These are phyloP conservation scores for Cryptosula pallasiana DNA, from an alignment of 2,888 invertebrate genomes.

Conservation along the genomic window DNA sequence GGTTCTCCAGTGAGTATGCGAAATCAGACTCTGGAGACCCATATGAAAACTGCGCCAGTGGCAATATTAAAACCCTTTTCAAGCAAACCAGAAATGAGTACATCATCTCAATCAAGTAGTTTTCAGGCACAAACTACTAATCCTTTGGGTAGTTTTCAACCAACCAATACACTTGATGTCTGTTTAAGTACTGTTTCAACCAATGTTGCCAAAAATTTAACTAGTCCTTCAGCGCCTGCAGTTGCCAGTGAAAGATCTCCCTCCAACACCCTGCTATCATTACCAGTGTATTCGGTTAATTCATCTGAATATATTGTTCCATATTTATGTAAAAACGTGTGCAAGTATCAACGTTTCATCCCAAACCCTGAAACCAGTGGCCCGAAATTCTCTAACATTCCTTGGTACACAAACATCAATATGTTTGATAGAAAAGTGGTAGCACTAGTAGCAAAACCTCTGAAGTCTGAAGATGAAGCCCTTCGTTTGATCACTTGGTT, in stretches of 20 bases:
- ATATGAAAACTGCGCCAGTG: neutral
- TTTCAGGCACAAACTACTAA: no score
- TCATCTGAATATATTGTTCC: neutral
- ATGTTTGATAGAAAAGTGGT: neutral
- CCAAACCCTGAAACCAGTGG: no score
- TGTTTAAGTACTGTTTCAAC: neutral
- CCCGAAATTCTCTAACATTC: neutral
- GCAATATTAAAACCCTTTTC: neutral
- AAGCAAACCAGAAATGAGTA: neutral
- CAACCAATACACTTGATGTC: no score
- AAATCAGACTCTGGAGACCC: no score
- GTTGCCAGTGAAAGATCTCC: neutral
- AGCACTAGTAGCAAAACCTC: neutral
- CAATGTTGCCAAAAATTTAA: neutral
- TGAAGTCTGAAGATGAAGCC: neutral
- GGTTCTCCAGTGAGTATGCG: no score
- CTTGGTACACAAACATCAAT: neutral
- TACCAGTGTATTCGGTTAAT: conserved; percentile 1
- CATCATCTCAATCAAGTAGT: no score
- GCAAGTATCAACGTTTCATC: neutral
- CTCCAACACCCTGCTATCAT: neutral
- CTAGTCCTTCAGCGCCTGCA: neutral
- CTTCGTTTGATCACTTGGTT: neutral
- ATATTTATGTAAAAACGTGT: no score
- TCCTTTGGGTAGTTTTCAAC: neutral